Evolutionary conservation across 2,113 vertebrate genomes (phyloP).

Genomic region (Lipotes vexillifer): DNA sequence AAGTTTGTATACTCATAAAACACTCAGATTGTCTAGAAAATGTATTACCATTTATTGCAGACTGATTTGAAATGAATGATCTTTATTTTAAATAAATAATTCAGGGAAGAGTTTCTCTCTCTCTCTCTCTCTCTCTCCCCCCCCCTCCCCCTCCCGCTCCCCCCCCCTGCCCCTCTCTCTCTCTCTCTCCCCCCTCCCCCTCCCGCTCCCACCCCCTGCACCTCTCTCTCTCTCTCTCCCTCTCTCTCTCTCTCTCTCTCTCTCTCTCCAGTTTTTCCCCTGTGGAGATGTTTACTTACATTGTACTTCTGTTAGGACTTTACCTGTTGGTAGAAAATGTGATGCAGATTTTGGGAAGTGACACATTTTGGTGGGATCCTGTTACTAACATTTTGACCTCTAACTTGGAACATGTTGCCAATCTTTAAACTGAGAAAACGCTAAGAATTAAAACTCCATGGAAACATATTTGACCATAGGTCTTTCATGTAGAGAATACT

Average conservation of each 20-base stretch:
- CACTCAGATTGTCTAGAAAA: not conserved
- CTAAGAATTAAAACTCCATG: not conserved
- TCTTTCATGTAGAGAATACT: not conserved
- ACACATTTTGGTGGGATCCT: not conserved
- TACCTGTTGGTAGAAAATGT: not conserved
- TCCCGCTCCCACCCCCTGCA: fast-evolving
- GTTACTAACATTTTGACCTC: not conserved
- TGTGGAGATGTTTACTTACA: not conserved
- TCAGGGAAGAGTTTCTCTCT: not conserved
- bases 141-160: fast-evolving
- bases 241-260: not conserved
- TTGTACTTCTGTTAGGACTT: conserved; percentile 1
- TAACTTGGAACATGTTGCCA: not conserved
- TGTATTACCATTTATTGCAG: not conserved
- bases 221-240: not conserved
- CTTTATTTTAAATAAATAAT: conserved; percentile 3
- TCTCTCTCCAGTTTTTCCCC: not conserved
- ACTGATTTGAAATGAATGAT: not conserved
- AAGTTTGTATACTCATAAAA: conserved; percentile 6
- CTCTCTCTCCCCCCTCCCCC: too few relatives aligned
- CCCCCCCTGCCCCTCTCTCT: not conserved
- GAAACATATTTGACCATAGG: not conserved
- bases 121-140: not conserved
- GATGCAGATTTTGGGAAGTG: not conserved
- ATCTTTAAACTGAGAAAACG: conserved; percentile 2